Conservation (phyloP, 2,888 invertebrate genomes). For the Mimumesa dahlbomi region DNA sequence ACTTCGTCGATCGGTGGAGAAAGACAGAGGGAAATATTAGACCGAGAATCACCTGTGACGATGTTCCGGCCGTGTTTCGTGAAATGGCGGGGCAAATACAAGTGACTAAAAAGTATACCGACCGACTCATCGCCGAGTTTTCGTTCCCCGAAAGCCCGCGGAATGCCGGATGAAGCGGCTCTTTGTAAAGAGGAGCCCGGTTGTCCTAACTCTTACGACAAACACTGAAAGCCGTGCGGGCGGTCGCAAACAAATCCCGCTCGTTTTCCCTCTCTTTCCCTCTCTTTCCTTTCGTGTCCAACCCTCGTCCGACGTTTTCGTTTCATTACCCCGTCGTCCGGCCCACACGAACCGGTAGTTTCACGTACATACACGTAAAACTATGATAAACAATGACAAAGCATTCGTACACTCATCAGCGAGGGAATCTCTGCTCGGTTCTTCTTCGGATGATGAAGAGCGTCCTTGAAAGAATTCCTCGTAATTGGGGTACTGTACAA, state of each 20-base stretch:
- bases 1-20: background rate
- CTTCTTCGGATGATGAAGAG: constrained; percentile 5
- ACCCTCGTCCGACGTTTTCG: constrained; percentile 13
- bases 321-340: background rate
- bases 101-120: constrained; percentile 46
- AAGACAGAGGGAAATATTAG: constrained; percentile 18
- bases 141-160: constrained; percentile 27
- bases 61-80: constrained; percentile 45
- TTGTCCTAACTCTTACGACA: constrained; percentile 73
- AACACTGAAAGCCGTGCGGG: constrained; percentile 67
- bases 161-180: constrained; percentile 39
- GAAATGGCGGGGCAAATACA: constrained; percentile 54
- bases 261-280: constrained; percentile 20
- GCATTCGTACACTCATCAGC: constrained; percentile 22
- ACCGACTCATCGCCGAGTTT: constrained; percentile 22
- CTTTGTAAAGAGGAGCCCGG: constrained; percentile 56
- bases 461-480: constrained; percentile 25
- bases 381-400: constrained; percentile 54
- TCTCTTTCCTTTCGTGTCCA: constrained; percentile 4
- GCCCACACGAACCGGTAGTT: constrained; percentile 3
- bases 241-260: constrained; percentile 69
- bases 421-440: constrained; percentile 20
- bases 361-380: constrained; percentile 20
- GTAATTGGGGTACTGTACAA: constrained; percentile 42
- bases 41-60: constrained; percentile 14